Conservation (phyloP, 2,113 vertebrate species). For the Hypanus sabinus region DNA sequence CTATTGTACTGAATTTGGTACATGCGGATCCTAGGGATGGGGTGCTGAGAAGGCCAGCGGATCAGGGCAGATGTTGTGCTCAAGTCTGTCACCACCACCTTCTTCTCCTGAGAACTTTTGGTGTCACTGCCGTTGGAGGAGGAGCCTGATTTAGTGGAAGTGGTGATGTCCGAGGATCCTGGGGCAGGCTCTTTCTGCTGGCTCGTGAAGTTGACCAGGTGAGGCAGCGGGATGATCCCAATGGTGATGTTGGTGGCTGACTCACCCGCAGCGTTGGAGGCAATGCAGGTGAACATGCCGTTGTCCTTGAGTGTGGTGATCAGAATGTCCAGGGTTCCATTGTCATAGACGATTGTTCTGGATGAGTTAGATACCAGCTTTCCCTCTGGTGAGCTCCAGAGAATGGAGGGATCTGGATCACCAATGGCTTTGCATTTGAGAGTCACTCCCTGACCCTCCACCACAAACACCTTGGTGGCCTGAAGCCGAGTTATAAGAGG, state of each 20-base stretch:
- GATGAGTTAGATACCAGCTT: slow-evolving; percentile 80
- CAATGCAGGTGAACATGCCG: slow-evolving; percentile 81
- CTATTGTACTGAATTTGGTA: slow-evolving; percentile 95
- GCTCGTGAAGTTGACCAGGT: slow-evolving; percentile 71
- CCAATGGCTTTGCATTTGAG: slow-evolving; percentile 80
- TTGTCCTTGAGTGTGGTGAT: slow-evolving; percentile 85
- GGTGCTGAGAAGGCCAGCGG: slow-evolving; percentile 77
- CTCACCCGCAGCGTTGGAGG: slow-evolving; percentile 83
- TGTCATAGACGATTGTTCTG: slow-evolving; percentile 67
- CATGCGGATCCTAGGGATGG: slow-evolving; percentile 81
- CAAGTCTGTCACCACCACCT: slow-evolving; percentile 68
- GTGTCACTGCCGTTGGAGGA: slow-evolving; percentile 59
- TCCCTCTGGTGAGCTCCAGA: slow-evolving; percentile 81
- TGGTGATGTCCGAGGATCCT: slow-evolving; percentile 82
- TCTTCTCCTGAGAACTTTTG: slow-evolving; percentile 60
- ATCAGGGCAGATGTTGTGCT: slow-evolving; percentile 76
- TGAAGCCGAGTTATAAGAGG: slow-evolving; percentile 78
- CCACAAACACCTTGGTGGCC: slow-evolving; percentile 63
- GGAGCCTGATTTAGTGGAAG: slow-evolving; percentile 69
- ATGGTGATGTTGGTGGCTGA: slow-evolving; percentile 73
- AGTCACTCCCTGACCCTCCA: slow-evolving; percentile 79
- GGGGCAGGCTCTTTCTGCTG: slow-evolving; percentile 71
- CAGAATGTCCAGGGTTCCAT: slow-evolving; percentile 80
- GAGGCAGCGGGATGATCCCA: slow-evolving; percentile 75
- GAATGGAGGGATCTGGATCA: slow-evolving; percentile 77